phyloP scores from a whole-genome alignment of 1,140 invertebrate genomes.

The Drosophila parvula region DNA sequence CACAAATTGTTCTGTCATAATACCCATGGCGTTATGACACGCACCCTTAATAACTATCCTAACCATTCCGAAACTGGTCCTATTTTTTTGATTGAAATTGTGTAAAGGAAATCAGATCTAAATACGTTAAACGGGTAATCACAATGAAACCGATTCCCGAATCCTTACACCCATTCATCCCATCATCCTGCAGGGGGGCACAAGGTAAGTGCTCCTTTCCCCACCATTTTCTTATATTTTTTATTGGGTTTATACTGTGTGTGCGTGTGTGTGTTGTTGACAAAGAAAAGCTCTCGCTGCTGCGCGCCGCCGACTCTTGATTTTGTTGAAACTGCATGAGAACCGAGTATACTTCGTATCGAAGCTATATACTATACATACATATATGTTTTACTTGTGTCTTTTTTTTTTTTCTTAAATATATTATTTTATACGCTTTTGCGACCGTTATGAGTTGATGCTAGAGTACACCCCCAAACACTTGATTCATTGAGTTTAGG shows the following conservation, averaged over 20 bases:
- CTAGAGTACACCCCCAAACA: slow-evolving; percentile 36
- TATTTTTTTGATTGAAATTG: background rate
- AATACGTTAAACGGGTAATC: slow-evolving; percentile 2
- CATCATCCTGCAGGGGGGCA: slow-evolving; percentile 17
- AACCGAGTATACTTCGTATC: slow-evolving; percentile 45
- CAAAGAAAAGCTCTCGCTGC: slow-evolving; percentile 63
- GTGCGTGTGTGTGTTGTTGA: slow-evolving; percentile 81
- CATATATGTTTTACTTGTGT: slow-evolving; percentile 42
- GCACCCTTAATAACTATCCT: background rate
- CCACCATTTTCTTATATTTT: slow-evolving; percentile 38
- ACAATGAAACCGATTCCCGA: background rate
- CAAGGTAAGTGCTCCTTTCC: slow-evolving; percentile 65
- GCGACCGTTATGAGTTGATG: slow-evolving; percentile 40
- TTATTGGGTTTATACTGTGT: slow-evolving; percentile 72
- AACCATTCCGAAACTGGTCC: background rate
- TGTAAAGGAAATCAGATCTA: background rate
- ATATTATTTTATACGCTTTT: slow-evolving; percentile 35
- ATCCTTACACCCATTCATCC: slow-evolving; percentile 8
- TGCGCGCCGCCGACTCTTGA: slow-evolving; percentile 56
- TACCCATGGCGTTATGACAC: too few species aligned
- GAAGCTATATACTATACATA: slow-evolving; percentile 20
- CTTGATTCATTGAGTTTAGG: slow-evolving; percentile 22
- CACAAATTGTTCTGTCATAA: too few species aligned
- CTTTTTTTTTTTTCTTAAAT: slow-evolving; percentile 10
- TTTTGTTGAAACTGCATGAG: slow-evolving; percentile 67